Evolutionary conservation across 2,888 invertebrate genomes (phyloP), one percentile per base, ranked within the genome.

Genomic region (Pyrrhosoma nymphula): DNA sequence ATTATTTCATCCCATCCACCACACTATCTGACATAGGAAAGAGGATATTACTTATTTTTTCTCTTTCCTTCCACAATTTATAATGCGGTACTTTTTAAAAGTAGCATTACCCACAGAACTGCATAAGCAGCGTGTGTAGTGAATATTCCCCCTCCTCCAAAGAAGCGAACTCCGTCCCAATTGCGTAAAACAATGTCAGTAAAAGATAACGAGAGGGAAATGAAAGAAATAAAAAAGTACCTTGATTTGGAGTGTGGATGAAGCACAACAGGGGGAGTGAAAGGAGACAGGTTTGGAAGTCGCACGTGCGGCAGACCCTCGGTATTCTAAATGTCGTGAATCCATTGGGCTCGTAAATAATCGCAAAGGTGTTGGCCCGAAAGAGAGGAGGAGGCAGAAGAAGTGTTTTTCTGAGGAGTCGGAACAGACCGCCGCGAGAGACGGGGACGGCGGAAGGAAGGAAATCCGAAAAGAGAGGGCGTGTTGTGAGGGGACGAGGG

Each of bases 391-490:
- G 16, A 82, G 12, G 16, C 35, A 4, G 35, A 82, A 10, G 12
- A 26, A 82, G 30, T 69, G 69, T 69, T 69, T 69, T 69, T 26
- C 69, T n/a, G 82, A 82, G 82, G 18, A 82, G 82, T 35, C 82
- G 30, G 82, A 82, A 20, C 60, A 82, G 39, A 55, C 12, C 93
- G 69, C 93, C 82, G 23, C 88, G 95, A n/a, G 95, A 60, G 69
- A 30, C 63, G 26, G 88, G 18, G 47, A 39, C 56, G 56, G 88
- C 91, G 95, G 69, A 56, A 18, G 69, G 75, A 35, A 20, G 39
- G 95, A 56, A 75, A 56, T 55, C 82, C 82, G 35, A 18, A n/a
- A 35, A 47, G 8, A 47, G 35, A 35, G 82, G 26, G 35, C 26
- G 82, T 82, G 82, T 35, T 14, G 35, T n/a, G n/a, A n/a, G n/a